Base-by-base conservation (phyloP, 2,113 vertebrate species). In the Hyperopisus bebe region DNA sequence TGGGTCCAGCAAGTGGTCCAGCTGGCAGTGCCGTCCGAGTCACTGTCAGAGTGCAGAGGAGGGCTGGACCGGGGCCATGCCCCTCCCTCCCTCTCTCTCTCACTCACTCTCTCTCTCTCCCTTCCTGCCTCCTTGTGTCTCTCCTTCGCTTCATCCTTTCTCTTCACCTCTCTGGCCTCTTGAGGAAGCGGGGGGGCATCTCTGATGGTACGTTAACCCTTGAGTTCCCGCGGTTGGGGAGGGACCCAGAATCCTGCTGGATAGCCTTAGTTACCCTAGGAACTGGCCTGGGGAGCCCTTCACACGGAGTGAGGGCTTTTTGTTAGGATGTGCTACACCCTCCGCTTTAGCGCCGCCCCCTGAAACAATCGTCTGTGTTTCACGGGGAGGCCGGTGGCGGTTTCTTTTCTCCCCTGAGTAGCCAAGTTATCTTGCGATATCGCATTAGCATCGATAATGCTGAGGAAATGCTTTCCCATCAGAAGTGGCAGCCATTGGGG, bases 201-300 rank as follows among this genome's bases (percentile, higher is more conserved):
- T 86, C 19, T 87, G 85, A 66, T 21, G 42, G 42, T 19, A 80
- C 47, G 5, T 90, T 87, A 90, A 87, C 89, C 85, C 85, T 84
- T 74, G 35, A 24, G 15, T 74, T 24, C 21, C 87, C 1, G 88
- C 48, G 3, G 1, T 50, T 27, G 48, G 46, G 85, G 48, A 51
- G 85, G 27, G 46, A 51, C 27, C 9, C 24, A 1, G 47, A 86
- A 31, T 17, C 31, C 27, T 1, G 3, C 70, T 77, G 66, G 66
- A 13, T 35, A 35, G 13, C 31, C 15, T 15, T 35, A 77, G 39
- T 77, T 19, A 77, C 35, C 35, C 70, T 5, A 5, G 2, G 31
- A 3, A 10, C 24, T 66, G 58, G 2, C 58, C 58, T 62, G 58
- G 27, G 66, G 66, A 31, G 24, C 66, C 70, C 31, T 74, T 74